These are phyloP conservation scores for Drosophila mulleri DNA, from an alignment of 2,888 invertebrate species.

Conservation along the genomic window DNA sequence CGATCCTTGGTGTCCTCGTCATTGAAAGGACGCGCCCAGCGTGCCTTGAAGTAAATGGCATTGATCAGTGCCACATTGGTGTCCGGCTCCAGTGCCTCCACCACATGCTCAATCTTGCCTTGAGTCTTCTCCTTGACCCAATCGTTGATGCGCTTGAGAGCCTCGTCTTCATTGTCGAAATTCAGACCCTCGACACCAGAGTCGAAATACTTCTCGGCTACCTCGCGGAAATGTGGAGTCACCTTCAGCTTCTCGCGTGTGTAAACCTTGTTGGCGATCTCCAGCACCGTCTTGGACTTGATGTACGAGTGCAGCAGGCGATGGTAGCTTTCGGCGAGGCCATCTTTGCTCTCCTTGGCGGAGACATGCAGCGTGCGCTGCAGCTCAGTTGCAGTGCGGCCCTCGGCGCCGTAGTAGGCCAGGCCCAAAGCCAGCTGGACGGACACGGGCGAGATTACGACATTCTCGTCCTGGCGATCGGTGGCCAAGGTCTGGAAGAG, in stretches of 20 bases:
- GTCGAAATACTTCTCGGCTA: conserved; percentile 88
- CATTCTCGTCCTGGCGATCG: conserved; percentile 78
- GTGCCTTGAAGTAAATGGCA: conserved; percentile 94
- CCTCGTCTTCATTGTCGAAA: conserved; percentile 86
- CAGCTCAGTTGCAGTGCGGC: conserved; percentile 74
- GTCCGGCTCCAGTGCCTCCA: conserved; percentile 87
- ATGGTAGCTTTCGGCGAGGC: conserved; percentile 79
- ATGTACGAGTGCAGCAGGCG: conserved; percentile 79
- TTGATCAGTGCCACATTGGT: conserved; percentile 92
- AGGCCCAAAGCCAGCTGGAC: conserved; percentile 79
- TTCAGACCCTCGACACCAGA: conserved; percentile 89
- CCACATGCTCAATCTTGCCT: conserved; percentile 91
- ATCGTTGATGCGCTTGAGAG: conserved; percentile 89
- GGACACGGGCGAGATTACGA: conserved; percentile 81
- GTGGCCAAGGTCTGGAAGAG: conserved; percentile 81
- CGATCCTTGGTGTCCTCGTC: conserved; percentile 86
- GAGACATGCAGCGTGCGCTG: conserved; percentile 79
- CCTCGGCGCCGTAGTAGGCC: conserved; percentile 80
- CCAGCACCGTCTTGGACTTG: conserved; percentile 83
- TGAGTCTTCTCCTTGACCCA: conserved; percentile 94
- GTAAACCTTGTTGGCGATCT: conserved; percentile 91
- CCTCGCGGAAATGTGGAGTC: conserved; percentile 86
- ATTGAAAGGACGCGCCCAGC: conserved; percentile 91
- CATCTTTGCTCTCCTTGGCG: conserved; percentile 78
- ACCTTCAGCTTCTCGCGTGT: conserved; percentile 87